Percentiles rank a stretch among this genome's conserved stretches.
Conservation (phyloP, 1,140 invertebrate species). For the Megalonaias nervosa region DNA sequence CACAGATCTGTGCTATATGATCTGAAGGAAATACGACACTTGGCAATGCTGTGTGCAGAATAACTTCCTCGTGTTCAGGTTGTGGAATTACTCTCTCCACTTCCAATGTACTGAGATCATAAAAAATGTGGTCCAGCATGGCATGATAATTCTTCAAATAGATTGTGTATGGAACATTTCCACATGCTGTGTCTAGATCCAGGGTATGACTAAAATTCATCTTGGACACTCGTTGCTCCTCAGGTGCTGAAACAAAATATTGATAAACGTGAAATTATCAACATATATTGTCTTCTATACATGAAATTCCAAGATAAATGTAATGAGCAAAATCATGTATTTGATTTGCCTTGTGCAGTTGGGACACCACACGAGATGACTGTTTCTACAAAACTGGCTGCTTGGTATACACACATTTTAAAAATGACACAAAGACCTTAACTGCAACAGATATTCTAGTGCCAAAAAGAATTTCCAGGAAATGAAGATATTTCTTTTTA, state of each 20-base stretch:
- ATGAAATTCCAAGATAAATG: no score
- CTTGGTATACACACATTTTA: no score
- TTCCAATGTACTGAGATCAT: slow-evolving; percentile 77
- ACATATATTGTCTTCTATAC: no score
- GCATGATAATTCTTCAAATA: slow-evolving; percentile 86
- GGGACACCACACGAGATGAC: no score
- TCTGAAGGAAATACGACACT: slow-evolving; percentile 92
- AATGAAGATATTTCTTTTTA: no score
- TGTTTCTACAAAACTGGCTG: no score
- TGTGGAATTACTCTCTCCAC: slow-evolving; percentile 84
- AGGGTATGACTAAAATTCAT: slow-evolving; percentile 56
- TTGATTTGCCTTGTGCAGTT: no score
- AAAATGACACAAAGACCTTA: no score
- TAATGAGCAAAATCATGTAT: no score
- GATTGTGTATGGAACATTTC: slow-evolving; percentile 83
- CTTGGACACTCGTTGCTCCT: slow-evolving; percentile 42
- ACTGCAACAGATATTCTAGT: no score
- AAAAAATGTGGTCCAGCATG: slow-evolving; percentile 94
- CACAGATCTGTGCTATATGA: slow-evolving; percentile 89
- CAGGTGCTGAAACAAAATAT: slow-evolving; percentile 51
- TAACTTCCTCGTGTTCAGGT: slow-evolving; percentile 83
- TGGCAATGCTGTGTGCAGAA: slow-evolving; percentile 82
- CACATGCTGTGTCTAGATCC: slow-evolving; percentile 70
- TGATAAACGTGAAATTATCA: slow-evolving; percentile 1
- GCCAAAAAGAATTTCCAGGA: no score